Conservation (phyloP, 2,888 invertebrate genomes). For the Spisula subtruncata region DNA sequence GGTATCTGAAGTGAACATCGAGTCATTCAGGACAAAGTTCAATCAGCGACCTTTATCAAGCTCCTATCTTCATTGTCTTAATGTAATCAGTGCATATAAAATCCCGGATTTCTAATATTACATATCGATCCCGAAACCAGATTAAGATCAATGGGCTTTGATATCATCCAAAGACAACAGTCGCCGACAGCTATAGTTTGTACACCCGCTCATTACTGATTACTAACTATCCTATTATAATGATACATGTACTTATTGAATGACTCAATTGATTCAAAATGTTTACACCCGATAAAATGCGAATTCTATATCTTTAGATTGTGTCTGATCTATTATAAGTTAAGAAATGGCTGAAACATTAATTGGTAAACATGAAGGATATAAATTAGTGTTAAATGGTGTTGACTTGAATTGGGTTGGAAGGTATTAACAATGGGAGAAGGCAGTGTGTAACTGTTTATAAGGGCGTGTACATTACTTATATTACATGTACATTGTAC, state of each 20-base stretch:
- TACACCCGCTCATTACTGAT: conserved; percentile 23
- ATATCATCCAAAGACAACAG: not conserved
- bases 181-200: conserved; percentile 33
- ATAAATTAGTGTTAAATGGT: not conserved
- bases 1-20: conserved; percentile 29
- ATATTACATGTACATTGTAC: too few relatives aligned
- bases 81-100: conserved; percentile 37
- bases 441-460: too few relatives aligned
- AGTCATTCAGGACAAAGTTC: conserved; percentile 34
- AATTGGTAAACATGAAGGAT: not conserved
- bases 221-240: conserved; percentile 32
- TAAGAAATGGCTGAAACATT: not conserved
- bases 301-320: not conserved
- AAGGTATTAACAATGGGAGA: too few relatives aligned
- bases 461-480: too few relatives aligned
- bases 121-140: conserved; percentile 7
- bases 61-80: conserved; percentile 17
- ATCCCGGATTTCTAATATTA: conserved; percentile 27
- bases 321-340: not conserved
- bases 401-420: not conserved
- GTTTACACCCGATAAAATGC: conserved; percentile 43
- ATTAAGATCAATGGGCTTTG: conserved; percentile 28
- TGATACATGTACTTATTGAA: conserved; percentile 36
- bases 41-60: conserved; percentile 24
- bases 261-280: conserved; percentile 33